Conservation (phyloP, 2,888 invertebrate species). For the Agonopterix arenella region DNA sequence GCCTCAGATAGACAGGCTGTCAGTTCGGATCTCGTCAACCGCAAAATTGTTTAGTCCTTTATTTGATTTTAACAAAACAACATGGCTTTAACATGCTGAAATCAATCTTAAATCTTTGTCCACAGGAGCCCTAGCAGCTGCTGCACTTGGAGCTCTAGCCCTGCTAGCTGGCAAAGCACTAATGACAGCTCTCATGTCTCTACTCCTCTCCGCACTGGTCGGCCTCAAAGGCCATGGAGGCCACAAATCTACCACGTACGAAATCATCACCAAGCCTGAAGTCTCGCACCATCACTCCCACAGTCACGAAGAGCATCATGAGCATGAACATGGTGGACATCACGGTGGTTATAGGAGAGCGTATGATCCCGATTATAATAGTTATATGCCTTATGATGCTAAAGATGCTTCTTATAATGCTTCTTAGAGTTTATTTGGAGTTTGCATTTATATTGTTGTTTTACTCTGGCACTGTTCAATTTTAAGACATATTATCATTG, state of each 20-base stretch:
- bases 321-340: constrained; percentile 71
- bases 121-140: constrained; percentile 81
- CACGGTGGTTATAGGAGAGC: constrained; percentile 76
- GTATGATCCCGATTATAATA: constrained; percentile 63
- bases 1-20: too few relatives aligned
- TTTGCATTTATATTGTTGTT: too few relatives aligned
- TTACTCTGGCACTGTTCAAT: too few relatives aligned
- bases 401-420: constrained; percentile 2
- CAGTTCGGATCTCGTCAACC: too few relatives aligned
- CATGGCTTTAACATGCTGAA: too few relatives aligned
- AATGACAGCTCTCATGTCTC: constrained; percentile 87
- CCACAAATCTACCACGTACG: constrained; percentile 86
- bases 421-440: constrained; percentile 16
- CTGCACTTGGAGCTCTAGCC: constrained; percentile 85
- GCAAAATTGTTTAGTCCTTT: too few relatives aligned
- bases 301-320: constrained; percentile 81
- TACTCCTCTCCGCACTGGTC: constrained; percentile 85
- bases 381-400: constrained; percentile 62
- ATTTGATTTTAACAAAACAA: too few relatives aligned
- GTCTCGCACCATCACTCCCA: constrained; percentile 83
- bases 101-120: constrained; percentile 3
- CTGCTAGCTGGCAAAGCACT: constrained; percentile 89
- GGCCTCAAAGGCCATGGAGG: constrained; percentile 85
- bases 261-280: constrained; percentile 89
- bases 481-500: too few relatives aligned